A percentile compares a stretch with the other conserved stretches of the same genome.
These are phyloP conservation scores for Taeniopygia guttata DNA, from an alignment of 2,797 vertebrate species.

Conservation along the genomic window DNA sequence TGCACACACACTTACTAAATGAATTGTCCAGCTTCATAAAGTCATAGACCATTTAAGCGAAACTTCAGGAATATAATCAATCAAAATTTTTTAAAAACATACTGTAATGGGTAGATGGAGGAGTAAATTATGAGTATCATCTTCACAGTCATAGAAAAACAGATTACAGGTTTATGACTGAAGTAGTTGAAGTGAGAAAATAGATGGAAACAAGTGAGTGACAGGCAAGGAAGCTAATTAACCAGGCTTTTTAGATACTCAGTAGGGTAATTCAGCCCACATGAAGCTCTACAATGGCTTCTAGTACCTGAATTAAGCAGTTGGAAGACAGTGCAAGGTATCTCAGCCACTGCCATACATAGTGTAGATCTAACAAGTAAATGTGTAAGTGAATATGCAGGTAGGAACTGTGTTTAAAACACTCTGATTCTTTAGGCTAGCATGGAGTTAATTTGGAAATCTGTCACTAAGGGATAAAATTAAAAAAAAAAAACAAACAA, in stretches of 20 bases:
- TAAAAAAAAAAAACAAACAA: background rate
- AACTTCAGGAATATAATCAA: background rate
- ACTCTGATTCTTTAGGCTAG: background rate
- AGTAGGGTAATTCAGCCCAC: constrained; percentile 34
- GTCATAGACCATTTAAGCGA: background rate
- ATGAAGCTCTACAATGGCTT: constrained; percentile 7
- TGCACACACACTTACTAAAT: background rate
- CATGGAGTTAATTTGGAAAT: background rate
- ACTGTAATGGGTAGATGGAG: background rate
- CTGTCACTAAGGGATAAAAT: background rate
- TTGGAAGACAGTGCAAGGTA: background rate
- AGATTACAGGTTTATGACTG: constrained; percentile 37
- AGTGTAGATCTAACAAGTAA: background rate
- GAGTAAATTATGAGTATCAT: constrained; percentile 37
- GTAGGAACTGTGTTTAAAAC: background rate
- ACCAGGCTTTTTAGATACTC: constrained; percentile 22
- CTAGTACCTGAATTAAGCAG: constrained; percentile 7
- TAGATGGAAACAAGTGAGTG: constrained; percentile 39
- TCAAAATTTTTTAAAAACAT: background rate
- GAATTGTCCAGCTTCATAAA: background rate
- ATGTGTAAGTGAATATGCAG: background rate
- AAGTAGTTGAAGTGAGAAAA: constrained; percentile 41
- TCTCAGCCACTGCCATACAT: background rate
- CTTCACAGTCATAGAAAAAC: constrained; percentile 23
- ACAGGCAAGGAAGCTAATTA: constrained; percentile 55